Base-by-base conservation (phyloP, 1,140 invertebrate genomes). In the Colletes gigas region DNA sequence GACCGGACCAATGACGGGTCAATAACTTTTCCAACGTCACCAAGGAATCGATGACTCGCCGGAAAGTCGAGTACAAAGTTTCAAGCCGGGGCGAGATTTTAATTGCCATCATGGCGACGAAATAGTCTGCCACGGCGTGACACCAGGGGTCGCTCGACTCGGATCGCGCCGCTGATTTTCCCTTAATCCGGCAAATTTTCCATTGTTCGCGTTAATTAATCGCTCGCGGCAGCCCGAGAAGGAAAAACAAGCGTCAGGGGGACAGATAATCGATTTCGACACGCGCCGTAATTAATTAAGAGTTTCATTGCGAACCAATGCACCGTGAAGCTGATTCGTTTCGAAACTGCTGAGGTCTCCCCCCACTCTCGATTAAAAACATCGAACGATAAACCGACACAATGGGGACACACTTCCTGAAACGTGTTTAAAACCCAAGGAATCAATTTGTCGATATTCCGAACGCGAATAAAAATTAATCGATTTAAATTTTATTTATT, bases 191-290 rank as follows among this genome's bases (percentile, higher is more conserved):
- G 15, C 21, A 30, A 50, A 21, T 47, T 3, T 21, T n/a, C 4
- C 39, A 1, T 60, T n/a, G 19, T 47, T 44, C 70, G 10, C 57
- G 39, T 21, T 72, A 44, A 21, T 60, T 50, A 30, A 65, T 50
- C 39, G 41, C 5, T 4, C 2, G 50, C 14, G 7, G 1, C 39
- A 1, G 21, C 5, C 10, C 3, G 41, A 14, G n/a, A 68, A 1
- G 14, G 17, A 68, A 41, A 44, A 30, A 59, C 30, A n/a, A 21
- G 9, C 41, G 19, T 41, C 7, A 1, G 59, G 21, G 12, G 54
- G n/a, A 30, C 3, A 19, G 15, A n/a, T 50, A 50, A 77, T 77
- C 65, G 15, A 57, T 69, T 77, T 69, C 41, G 21, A 50, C 15
- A 15, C 12, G 17, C 19, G 54, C 12, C 4, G 3, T 1, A 21